Conservation (phyloP, 2,113 vertebrate species). For the Neolamprologus toae region DNA sequence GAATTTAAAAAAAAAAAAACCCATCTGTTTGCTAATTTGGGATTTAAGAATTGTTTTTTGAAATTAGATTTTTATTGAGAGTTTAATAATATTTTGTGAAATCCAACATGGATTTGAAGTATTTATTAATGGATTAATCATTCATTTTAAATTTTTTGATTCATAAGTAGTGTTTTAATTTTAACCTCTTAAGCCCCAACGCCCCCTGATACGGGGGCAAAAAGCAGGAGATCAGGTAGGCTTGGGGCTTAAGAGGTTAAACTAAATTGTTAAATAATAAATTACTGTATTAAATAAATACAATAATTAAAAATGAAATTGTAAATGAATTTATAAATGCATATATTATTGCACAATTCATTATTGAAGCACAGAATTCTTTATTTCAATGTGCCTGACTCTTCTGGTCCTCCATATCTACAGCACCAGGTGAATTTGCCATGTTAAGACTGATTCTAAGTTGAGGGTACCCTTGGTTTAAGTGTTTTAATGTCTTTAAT, state of each 20-base stretch:
- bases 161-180: too few species aligned
- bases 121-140: background rate
- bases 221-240: too few species aligned
- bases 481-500: background rate
- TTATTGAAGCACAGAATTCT: background rate
- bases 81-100: background rate
- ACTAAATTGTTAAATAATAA: background rate
- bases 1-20: fast-evolving
- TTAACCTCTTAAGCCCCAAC: too few species aligned
- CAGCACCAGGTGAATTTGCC: background rate
- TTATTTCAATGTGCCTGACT: fast-evolving
- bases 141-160: background rate
- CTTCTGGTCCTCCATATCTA: background rate
- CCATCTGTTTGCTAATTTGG: background rate
- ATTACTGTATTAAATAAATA: background rate
- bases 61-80: background rate
- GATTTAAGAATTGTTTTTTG: background rate
- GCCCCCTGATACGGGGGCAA: too few species aligned
- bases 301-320: background rate
- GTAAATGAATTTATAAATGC: background rate
- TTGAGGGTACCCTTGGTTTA: background rate
- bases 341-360: background rate
- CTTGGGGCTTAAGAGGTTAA: background rate
- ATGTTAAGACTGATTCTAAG: background rate
- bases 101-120: background rate